These are phyloP conservation scores for Actinia tenebrosa DNA, from an alignment of 64 coral and sea anemone genomes.

Conservation along the genomic window DNA sequence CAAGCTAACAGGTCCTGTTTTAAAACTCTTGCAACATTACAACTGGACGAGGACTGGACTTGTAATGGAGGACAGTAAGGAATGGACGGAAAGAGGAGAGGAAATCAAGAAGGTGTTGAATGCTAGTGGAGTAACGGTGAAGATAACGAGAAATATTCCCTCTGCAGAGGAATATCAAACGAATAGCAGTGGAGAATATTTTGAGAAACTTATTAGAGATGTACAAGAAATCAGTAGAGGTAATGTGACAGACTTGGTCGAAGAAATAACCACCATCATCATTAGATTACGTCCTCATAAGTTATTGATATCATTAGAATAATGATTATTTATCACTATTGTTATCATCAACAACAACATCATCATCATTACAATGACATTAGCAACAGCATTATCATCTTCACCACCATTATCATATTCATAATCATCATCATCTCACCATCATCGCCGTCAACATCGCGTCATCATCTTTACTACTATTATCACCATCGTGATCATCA, in stretches of 20 bases:
- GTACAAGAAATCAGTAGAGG: conserved; percentile 20
- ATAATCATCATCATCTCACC: not conserved
- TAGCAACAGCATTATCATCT: not conserved
- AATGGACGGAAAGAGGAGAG: conserved; percentile 5
- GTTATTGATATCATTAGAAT: not conserved
- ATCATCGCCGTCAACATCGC: too few relatives aligned
- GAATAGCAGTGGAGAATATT: not conserved
- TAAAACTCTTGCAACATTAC: conserved; percentile 31
- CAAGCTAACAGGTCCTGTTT: conserved; percentile 22
- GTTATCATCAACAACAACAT: not conserved
- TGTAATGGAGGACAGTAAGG: conserved; percentile 17
- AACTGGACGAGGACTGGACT: conserved; percentile 44
- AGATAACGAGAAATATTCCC: not conserved
- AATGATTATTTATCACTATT: not conserved
- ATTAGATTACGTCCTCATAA: not conserved
- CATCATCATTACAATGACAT: not conserved
- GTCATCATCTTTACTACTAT: too few relatives aligned
- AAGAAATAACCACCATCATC: not conserved
- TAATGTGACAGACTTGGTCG: not conserved
- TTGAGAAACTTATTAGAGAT: conserved; percentile 14
- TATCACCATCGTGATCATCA: not conserved
- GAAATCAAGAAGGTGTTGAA: conserved; percentile 4
- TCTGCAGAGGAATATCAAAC: not conserved
- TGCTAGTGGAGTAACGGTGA: not conserved
- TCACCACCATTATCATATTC: not conserved